These are phyloP conservation scores for Baccha elongata DNA, from an alignment of 2,888 invertebrate species.

Conservation along the genomic window DNA sequence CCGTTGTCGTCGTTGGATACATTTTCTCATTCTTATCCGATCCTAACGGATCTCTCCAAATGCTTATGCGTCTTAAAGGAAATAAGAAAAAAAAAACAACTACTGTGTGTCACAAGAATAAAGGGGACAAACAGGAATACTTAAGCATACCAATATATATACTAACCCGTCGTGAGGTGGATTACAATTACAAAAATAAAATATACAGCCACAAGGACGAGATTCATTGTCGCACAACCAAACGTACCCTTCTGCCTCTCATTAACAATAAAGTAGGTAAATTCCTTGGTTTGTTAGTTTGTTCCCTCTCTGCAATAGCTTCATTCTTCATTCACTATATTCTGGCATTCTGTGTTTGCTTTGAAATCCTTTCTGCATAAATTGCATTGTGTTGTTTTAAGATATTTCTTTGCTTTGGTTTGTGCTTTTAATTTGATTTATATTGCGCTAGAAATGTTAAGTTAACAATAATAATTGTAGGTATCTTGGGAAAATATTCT, in stretches of 20 bases:
- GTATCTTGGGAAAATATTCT: neutral
- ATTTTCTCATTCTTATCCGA: slow-evolving; percentile 9
- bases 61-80: slow-evolving; percentile 7
- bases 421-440: slow-evolving; percentile 37
- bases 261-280: neutral
- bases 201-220: slow-evolving; percentile 2
- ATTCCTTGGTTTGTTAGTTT: neutral
- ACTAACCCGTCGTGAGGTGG: slow-evolving; percentile 21
- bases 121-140: slow-evolving; percentile 8
- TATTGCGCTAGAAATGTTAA: neutral
- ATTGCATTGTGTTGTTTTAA: slow-evolving; percentile 25
- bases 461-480: slow-evolving; percentile 9
- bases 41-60: slow-evolving; percentile 31
- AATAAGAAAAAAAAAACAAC: neutral
- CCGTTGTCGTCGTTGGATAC: neutral
- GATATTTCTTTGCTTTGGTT: slow-evolving; percentile 24
- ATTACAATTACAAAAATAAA: slow-evolving; percentile 18
- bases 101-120: neutral
- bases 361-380: slow-evolving; percentile 19
- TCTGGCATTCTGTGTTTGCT: slow-evolving; percentile 21
- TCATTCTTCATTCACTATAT: slow-evolving; percentile 21
- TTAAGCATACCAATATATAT: slow-evolving; percentile 29
- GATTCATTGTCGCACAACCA: slow-evolving; percentile 1
- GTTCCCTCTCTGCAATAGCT: slow-evolving; percentile 7
- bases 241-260: slow-evolving; percentile 15